Percentiles rank a stretch among this genome's conserved stretches.
phyloP scores from a whole-genome alignment of 2,113 vertebrate species.

The Sturnus vulgaris region DNA sequence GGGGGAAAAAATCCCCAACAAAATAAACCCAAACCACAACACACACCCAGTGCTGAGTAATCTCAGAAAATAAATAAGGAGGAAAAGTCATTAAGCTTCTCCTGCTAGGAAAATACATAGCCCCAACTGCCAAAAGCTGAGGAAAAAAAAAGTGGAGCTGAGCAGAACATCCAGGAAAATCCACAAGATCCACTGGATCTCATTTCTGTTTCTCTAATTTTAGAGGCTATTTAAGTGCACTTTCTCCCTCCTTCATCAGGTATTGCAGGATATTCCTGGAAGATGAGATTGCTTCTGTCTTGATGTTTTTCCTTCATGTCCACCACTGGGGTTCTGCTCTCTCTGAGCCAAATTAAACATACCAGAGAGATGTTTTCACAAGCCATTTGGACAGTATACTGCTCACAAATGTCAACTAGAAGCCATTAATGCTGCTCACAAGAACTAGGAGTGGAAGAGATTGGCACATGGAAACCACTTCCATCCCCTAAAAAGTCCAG shows the following conservation, averaged over 20 bases:
- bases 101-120: neutral
- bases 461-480: neutral
- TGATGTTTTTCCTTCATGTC: neutral
- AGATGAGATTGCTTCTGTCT: neutral
- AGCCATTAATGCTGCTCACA: neutral
- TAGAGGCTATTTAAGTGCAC: neutral
- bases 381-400: neutral
- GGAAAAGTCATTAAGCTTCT: neutral
- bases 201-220: neutral
- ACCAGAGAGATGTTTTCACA: neutral
- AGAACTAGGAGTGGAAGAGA: neutral
- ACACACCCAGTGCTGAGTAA: neutral
- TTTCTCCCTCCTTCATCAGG: neutral
- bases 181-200: neutral
- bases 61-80: neutral
- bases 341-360: neutral
- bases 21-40: neutral
- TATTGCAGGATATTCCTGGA: neutral
- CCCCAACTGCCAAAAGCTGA: neutral
- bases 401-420: neutral
- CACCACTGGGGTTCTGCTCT: neutral
- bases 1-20: rapidly evolving
- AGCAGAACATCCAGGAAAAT: neutral
- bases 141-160: neutral
- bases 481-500: neutral